A percentile compares a stretch with the other conserved stretches of the same genome.
phyloP scores from a whole-genome alignment of 2,113 vertebrate genomes.

The Stegastes partitus region DNA sequence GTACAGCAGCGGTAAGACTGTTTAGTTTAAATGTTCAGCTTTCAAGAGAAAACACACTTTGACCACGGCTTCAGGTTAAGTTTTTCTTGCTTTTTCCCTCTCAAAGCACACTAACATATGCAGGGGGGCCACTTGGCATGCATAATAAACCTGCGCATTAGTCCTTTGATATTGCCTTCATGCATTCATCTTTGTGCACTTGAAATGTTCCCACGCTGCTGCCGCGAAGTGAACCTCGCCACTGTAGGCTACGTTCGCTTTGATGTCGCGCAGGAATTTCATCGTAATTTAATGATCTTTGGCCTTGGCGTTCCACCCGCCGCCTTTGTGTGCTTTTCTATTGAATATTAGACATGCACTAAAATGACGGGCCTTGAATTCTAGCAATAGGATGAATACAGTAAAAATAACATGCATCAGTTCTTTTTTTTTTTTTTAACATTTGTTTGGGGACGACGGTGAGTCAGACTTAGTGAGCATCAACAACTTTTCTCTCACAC shows the following conservation, averaged over 20 bases:
- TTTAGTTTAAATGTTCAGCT: not conserved
- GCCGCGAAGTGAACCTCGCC: slow-evolving; percentile 11
- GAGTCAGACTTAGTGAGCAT: not conserved
- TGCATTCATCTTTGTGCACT: slow-evolving; percentile 28
- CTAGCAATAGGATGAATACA: not conserved
- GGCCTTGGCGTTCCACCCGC: slow-evolving; percentile 12
- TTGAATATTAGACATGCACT: slow-evolving; percentile 8
- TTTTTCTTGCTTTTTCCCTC: slow-evolving; percentile 14
- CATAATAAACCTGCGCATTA: slow-evolving; percentile 47
- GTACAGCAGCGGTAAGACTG: not conserved
- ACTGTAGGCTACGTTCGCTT: slow-evolving; percentile 41
- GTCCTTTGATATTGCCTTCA: slow-evolving; percentile 49
- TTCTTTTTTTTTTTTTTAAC: too few relatives aligned
- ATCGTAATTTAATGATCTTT: slow-evolving; percentile 46
- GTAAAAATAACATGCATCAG: not conserved
- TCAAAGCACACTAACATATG: slow-evolving; percentile 22
- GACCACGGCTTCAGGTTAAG: slow-evolving; percentile 14
- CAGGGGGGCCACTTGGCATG: slow-evolving; percentile 21
- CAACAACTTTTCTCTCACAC: not conserved
- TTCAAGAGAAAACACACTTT: slow-evolving; percentile 16
- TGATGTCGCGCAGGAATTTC: slow-evolving; percentile 49
- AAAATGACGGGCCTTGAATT: not conserved
- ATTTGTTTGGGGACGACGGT: too few relatives aligned
- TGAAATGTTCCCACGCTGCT: slow-evolving; percentile 57
- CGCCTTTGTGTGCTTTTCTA: not conserved